These are phyloP conservation scores for Caenorhabditis remanei DNA, from an alignment of 1,140 invertebrate species.

Conservation along the genomic window DNA sequence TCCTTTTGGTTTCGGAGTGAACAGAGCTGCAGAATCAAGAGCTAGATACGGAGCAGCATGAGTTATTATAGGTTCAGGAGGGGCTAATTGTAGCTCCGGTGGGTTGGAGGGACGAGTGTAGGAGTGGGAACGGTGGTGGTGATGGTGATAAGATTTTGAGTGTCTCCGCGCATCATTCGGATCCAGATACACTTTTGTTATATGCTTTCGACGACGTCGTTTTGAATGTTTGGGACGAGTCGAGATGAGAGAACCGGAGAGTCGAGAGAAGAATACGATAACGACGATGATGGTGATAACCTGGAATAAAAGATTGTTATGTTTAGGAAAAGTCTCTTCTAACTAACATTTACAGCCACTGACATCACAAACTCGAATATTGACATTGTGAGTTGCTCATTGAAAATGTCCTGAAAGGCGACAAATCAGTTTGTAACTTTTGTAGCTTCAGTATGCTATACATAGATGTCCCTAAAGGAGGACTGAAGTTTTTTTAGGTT, in stretches of 20 bases:
- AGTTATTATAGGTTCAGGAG: not conserved
- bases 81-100: not conserved
- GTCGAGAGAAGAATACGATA: slow-evolving; percentile 26
- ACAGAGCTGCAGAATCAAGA: not conserved
- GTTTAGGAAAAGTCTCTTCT: too few relatives aligned
- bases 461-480: too few relatives aligned
- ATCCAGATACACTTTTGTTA: slow-evolving; percentile 37
- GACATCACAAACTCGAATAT: slow-evolving; percentile 76
- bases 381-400: slow-evolving; percentile 76
- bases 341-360: slow-evolving; percentile 73
- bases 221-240: slow-evolving; percentile 7
- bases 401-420: slow-evolving; percentile 70
- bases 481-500: too few relatives aligned
- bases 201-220: slow-evolving; percentile 24
- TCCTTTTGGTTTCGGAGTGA: slow-evolving; percentile 41
- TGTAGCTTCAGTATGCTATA: too few relatives aligned
- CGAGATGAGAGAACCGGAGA: slow-evolving; percentile 25
- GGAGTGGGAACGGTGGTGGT: not conserved
- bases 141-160: not conserved
- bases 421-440: not conserved
- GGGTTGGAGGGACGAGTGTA: not conserved
- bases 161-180: not conserved
- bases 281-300: slow-evolving; percentile 30
- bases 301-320: not conserved
- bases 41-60: slow-evolving; percentile 17